A percentile compares a stretch with the other conserved stretches of the same genome.
phyloP scores from a whole-genome alignment of 1,140 invertebrate genomes.

The Samia ricini region DNA sequence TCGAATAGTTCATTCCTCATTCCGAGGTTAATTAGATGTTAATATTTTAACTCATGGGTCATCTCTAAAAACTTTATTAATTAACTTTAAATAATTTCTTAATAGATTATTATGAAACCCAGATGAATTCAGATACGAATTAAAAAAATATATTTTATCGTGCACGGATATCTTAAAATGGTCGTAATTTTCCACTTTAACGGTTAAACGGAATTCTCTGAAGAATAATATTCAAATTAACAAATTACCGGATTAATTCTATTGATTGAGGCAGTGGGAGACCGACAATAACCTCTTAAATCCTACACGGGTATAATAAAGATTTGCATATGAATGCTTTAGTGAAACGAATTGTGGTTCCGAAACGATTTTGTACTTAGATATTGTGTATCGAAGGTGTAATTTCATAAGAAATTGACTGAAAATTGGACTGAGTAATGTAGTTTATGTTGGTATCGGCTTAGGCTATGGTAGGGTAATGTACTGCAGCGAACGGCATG shows the following conservation, averaged over 20 bases:
- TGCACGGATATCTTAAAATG: slow-evolving; percentile 39
- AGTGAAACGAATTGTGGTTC: slow-evolving; percentile 40
- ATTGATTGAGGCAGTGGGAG: not conserved
- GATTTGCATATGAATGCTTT: slow-evolving; percentile 26
- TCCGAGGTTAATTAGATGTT: slow-evolving; percentile 11
- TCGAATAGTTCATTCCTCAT: not conserved
- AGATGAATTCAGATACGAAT: slow-evolving; percentile 35
- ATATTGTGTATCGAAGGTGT: slow-evolving; percentile 53
- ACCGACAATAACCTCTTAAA: slow-evolving; percentile 10
- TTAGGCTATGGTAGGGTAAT: slow-evolving; percentile 69
- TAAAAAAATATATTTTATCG: slow-evolving; percentile 35
- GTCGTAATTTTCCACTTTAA: slow-evolving; percentile 40
- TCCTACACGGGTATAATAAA: slow-evolving; percentile 7
- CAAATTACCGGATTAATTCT: slow-evolving; percentile 38
- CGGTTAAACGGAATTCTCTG: slow-evolving; percentile 34
- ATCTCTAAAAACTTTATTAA: slow-evolving; percentile 26
- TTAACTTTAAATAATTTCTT: slow-evolving; percentile 48
- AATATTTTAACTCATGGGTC: not conserved
- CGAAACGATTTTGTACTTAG: slow-evolving; percentile 67
- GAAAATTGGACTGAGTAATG: slow-evolving; percentile 76
- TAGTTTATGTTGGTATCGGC: slow-evolving; percentile 68
- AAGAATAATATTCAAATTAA: slow-evolving; percentile 35
- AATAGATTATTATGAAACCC: slow-evolving; percentile 38
- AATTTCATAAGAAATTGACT: slow-evolving; percentile 76
- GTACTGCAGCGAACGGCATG: slow-evolving; percentile 64